Evolutionary conservation across 1,140 invertebrate genomes (phyloP), one percentile per base, ranked within the genome.

Genomic region (Macrotrachela quadricornifera): DNA sequence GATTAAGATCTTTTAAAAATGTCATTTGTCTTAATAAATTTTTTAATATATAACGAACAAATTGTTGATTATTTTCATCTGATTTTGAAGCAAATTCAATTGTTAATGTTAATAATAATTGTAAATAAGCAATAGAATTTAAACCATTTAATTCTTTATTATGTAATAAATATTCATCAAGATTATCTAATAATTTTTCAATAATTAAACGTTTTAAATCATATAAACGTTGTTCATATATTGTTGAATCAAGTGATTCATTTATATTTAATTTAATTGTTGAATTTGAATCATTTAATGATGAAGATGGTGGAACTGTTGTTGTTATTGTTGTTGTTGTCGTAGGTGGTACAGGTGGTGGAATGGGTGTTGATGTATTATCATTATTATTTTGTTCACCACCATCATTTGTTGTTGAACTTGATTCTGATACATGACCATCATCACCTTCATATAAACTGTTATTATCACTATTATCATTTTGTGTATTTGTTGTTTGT

Each of bases 71-170:
- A 9, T 15, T 10, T 16, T 53, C 51, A 8, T 48, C 45, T 8
- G 21, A 30, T 53, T 53, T 53, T 39, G 45, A 14, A 21, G n/a
- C 46, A 10, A 53, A 37, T 46, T 53, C 51, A 18, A 17, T 14
- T 1, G 46, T 30, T 14, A 53, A 21, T n/a, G 21, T 43, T 30
- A 53, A 2, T 9, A 55, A 14, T 2, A 54, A 16, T 21, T 57
- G 56, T 16, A 55, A 49, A 17, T 55, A 55, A 14, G 52, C 51
- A 0, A 57, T 49, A 6, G 56, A 52, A 9, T 52, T 57, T 12
- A 57, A 12, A n/a, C 56, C 51, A 36, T 48, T 18, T 38, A 51
- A 16, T 1, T 14, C 10, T 12, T 9, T 10, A 44, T 51, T 51
- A 0, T 44, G 2, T 6, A 11, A 10, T 0, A 36, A 38, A 8